phyloP scores from a whole-genome alignment of 2,888 invertebrate genomes.

The Nasonovia ribisnigri region DNA sequence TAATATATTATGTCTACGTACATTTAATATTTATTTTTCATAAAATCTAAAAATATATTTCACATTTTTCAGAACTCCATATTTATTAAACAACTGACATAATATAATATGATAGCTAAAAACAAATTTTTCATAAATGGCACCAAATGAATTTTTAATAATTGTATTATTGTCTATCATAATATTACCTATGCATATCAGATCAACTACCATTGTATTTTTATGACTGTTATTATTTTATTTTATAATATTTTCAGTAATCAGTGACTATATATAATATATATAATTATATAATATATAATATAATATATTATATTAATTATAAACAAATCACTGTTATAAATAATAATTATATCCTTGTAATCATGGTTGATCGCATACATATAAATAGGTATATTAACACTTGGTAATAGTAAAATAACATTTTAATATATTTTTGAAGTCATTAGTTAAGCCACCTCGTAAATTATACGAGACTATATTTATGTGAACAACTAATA shows the following conservation, averaged over 20 bases:
- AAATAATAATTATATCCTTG: too few relatives aligned
- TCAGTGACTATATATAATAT: too few relatives aligned
- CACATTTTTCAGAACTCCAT: neutral
- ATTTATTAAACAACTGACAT: neutral
- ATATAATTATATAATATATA: too few relatives aligned
- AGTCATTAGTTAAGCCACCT: neutral
- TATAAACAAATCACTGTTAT: too few relatives aligned
- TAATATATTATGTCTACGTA: neutral
- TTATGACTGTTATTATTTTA: too few relatives aligned
- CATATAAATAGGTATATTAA: too few relatives aligned
- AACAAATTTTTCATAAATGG: neutral
- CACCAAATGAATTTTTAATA: neutral
- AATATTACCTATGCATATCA: neutral
- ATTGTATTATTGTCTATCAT: neutral
- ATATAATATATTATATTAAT: too few relatives aligned
- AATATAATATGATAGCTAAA: neutral
- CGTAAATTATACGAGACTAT: neutral
- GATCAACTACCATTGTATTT: neutral
- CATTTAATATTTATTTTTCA: neutral
- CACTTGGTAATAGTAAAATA: neutral
- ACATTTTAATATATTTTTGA: neutral
- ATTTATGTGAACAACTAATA: neutral
- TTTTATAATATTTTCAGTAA: too few relatives aligned
- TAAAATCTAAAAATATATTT: neutral
- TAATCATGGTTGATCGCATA: too few relatives aligned